A percentile compares a stretch with the other conserved stretches of the same genome.
These are phyloP conservation scores for Steatocranus sp. DNA, from an alignment of 2,797 vertebrate genomes.

Conservation along the genomic window DNA sequence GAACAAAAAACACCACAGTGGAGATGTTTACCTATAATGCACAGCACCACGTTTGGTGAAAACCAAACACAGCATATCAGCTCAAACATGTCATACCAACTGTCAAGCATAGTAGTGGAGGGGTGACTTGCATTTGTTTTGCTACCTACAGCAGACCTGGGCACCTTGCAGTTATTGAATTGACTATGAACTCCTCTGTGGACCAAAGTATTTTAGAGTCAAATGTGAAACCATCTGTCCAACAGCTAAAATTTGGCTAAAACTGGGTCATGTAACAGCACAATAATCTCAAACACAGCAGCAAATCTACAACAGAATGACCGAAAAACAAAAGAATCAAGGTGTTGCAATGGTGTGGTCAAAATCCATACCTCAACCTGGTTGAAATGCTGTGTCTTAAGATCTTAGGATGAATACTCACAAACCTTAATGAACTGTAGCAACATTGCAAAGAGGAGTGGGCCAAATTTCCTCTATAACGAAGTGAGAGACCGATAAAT, in stretches of 20 bases:
- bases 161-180: not conserved
- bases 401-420: not conserved
- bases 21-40: not conserved
- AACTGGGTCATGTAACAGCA: not conserved
- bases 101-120: not conserved
- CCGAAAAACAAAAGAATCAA: not conserved
- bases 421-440: not conserved
- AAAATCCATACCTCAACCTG: not conserved
- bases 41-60: not conserved
- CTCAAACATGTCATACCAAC: not conserved
- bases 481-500: not conserved
- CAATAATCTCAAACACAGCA: not conserved
- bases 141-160: not conserved
- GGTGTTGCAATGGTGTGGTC: not conserved
- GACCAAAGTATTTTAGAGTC: not conserved
- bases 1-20: not conserved
- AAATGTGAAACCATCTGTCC: not conserved
- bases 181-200: not conserved
- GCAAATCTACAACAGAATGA: not conserved
- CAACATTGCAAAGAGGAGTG: not conserved
- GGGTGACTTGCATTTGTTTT: not conserved
- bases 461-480: not conserved
- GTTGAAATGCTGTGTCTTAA: not conserved
- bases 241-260: not conserved
- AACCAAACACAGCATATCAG: not conserved